Percentiles rank a stretch among this genome's conserved stretches.
Conservation (phyloP, 1,140 invertebrate genomes). For the Atta texana region DNA sequence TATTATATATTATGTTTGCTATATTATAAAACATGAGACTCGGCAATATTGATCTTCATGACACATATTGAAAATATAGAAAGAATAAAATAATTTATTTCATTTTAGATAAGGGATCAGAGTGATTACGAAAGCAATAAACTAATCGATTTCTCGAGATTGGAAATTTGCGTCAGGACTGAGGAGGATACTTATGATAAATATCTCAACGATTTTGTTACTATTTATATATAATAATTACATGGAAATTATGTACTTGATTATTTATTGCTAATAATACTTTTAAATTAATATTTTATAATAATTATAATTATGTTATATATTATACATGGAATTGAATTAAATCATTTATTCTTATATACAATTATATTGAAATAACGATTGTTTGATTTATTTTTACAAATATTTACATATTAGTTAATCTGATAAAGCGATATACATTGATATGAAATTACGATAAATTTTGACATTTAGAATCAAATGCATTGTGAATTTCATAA, state of each 20-base stretch:
- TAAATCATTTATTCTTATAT: not conserved
- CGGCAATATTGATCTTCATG: not conserved
- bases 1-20: not conserved
- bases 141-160: conserved; percentile 70
- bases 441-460: not conserved
- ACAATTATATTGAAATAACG: not conserved
- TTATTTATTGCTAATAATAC: not conserved
- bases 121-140: conserved; percentile 28
- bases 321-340: not conserved
- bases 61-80: not conserved
- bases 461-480: not conserved
- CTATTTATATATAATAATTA: conserved; percentile 72
- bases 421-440: not conserved
- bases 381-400: conserved; percentile 14
- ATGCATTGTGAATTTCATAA: not conserved
- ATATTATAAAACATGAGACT: rapidly evolving
- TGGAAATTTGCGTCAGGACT: conserved; percentile 86
- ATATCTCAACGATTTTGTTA: conserved; percentile 84
- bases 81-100: not conserved
- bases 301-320: not conserved
- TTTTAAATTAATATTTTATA: conserved; percentile 31
- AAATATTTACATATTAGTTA: not conserved
- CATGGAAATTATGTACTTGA: conserved; percentile 6
- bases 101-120: conserved; percentile 49
- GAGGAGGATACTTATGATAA: conserved; percentile 86